Percentiles rank a stretch among this genome's conserved stretches.
These are phyloP conservation scores for Apaloderma vittatum DNA, from an alignment of 2,113 vertebrate genomes.

Conservation along the genomic window DNA sequence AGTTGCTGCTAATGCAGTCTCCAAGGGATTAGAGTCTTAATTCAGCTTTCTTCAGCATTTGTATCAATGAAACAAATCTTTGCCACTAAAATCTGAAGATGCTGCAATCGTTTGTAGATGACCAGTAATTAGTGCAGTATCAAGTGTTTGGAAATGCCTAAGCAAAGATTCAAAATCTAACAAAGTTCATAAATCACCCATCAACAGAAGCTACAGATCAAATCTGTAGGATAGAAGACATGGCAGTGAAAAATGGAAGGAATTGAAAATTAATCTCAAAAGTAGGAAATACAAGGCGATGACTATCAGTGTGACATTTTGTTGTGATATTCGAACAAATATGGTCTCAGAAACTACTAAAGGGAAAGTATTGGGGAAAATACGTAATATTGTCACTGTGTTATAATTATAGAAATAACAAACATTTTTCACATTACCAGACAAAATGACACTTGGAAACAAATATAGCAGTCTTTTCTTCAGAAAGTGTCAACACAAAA, in stretches of 20 bases:
- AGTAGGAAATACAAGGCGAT: not conserved
- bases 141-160: not conserved
- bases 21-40: not conserved
- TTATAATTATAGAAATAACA: not conserved
- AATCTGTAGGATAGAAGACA: not conserved
- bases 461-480: not conserved
- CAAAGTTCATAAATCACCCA: not conserved
- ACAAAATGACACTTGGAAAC: not conserved
- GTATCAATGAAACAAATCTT: not conserved
- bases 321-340: not conserved
- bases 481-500: not conserved
- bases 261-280: not conserved
- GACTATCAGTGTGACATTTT: not conserved
- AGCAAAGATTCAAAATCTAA: not conserved
- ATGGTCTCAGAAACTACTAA: not conserved
- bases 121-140: not conserved
- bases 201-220: not conserved
- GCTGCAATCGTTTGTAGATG: not conserved
- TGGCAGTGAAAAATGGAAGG: not conserved
- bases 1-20: constrained; percentile 5
- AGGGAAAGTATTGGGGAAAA: not conserved
- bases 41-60: not conserved
- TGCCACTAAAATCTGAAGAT: not conserved
- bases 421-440: not conserved
- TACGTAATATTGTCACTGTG: not conserved